These are phyloP conservation scores for Dexiosoma caninum DNA, from an alignment of 2,888 invertebrate species.

Conservation along the genomic window DNA sequence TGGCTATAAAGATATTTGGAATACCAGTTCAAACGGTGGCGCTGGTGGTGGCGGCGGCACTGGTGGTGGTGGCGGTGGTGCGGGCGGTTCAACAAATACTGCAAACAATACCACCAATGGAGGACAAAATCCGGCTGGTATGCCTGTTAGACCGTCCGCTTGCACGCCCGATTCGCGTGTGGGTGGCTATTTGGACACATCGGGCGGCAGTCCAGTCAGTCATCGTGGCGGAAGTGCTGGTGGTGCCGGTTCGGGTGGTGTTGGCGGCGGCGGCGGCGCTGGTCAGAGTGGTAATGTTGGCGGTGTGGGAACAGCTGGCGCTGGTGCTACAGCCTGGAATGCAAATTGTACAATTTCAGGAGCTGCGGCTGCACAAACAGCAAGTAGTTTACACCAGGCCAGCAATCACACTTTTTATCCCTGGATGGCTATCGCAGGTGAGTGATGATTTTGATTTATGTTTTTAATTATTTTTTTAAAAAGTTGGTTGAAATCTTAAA, in stretches of 20 bases:
- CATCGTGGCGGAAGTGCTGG: conserved; percentile 83
- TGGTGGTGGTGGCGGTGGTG: conserved; percentile 80
- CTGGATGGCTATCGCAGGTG: conserved; percentile 99
- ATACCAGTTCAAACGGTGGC: conserved; percentile 79
- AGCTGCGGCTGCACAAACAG: conserved; percentile 87
- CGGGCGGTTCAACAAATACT: conserved; percentile 80
- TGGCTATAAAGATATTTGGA: conserved; percentile 83
- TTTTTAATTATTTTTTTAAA: background rate
- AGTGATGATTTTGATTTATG: conserved; percentile 75
- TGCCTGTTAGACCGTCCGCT: conserved; percentile 89
- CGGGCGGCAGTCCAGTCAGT: conserved; percentile 85
- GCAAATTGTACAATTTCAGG: conserved; percentile 90
- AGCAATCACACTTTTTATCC: conserved; percentile 97
- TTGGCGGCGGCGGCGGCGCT: conserved; percentile 80
- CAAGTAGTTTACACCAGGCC: conserved; percentile 92
- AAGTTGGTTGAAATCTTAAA: no score
- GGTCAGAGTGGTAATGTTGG: conserved; percentile 79
- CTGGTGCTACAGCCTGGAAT: conserved; percentile 85
- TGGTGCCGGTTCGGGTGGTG: conserved; percentile 83
- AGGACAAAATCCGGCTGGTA: conserved; percentile 81
- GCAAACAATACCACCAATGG: conserved; percentile 78
- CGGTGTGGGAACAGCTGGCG: conserved; percentile 80
- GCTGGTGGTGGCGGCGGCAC: conserved; percentile 79
- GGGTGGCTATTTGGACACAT: conserved; percentile 87
- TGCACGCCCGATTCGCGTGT: conserved; percentile 93